These are phyloP conservation scores for Micrasema longulum DNA, from an alignment of 1,140 invertebrate species.

Conservation along the genomic window DNA sequence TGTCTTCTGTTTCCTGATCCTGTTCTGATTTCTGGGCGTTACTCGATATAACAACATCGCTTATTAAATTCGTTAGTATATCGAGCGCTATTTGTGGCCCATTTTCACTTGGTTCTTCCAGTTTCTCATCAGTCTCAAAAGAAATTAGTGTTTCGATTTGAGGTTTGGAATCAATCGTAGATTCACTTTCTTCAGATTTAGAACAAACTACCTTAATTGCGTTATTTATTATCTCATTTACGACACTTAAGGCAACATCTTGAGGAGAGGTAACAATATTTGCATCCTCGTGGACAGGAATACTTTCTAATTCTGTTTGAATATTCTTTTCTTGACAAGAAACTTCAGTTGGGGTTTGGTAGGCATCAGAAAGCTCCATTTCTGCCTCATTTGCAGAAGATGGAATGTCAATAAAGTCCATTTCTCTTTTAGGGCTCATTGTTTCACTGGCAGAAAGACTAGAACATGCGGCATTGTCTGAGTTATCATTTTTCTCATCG, in stretches of 20 bases:
- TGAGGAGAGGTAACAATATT: constrained; percentile 60
- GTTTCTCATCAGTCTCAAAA: constrained; percentile 28
- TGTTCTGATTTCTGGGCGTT: constrained; percentile 8
- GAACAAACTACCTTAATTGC: constrained; percentile 62
- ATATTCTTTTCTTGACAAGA: constrained; percentile 66
- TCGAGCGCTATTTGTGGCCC: constrained; percentile 36
- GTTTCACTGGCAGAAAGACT: constrained; percentile 66
- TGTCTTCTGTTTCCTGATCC: constrained; percentile 1
- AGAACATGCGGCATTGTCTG: constrained; percentile 61
- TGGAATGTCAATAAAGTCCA: constrained; percentile 59
- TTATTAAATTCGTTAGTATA: constrained; percentile 38
- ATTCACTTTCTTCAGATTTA: constrained; percentile 12
- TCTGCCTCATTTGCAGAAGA: constrained; percentile 58
- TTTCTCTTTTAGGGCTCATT: constrained; percentile 63
- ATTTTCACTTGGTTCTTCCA: constrained; percentile 28
- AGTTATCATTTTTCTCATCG: constrained; percentile 59
- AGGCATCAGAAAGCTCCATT: constrained; percentile 72
- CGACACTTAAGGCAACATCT: constrained; percentile 64
- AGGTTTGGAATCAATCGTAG: constrained; percentile 2
- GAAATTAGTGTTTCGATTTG: no score
- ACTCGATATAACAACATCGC: constrained; percentile 22
- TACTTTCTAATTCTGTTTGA: constrained; percentile 63
- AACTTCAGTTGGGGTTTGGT: constrained; percentile 71
- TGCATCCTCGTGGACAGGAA: constrained; percentile 69
- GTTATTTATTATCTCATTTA: constrained; percentile 65